A percentile compares a stretch with the other conserved stretches of the same genome.
These are phyloP conservation scores for Antheraea assamensis DNA, from an alignment of 2,888 invertebrate species.

Conservation along the genomic window DNA sequence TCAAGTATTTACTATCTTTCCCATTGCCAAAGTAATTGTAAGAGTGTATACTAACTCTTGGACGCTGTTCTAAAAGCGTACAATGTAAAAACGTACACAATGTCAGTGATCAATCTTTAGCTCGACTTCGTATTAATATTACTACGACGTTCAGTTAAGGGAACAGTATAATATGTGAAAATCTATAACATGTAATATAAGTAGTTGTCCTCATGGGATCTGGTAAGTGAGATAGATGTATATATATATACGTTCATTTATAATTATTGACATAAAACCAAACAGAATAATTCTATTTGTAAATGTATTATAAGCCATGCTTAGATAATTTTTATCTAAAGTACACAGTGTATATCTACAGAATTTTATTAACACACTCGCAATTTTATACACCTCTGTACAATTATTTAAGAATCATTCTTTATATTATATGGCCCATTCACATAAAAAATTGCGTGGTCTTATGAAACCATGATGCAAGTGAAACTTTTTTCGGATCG, in stretches of 20 bases:
- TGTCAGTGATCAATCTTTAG: conserved; percentile 22
- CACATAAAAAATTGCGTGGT: no score
- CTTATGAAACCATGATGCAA: no score
- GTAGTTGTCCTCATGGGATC: conserved; percentile 53
- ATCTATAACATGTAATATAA: conserved; percentile 49
- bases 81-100: background rate
- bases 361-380: background rate
- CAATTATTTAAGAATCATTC: background rate
- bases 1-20: conserved; percentile 41
- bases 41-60: conserved; percentile 12
- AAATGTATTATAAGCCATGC: background rate
- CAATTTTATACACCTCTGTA: background rate
- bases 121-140: background rate
- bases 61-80: background rate
- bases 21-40: conserved; percentile 34
- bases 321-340: background rate
- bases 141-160: conserved; percentile 1
- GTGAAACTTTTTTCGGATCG: no score
- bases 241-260: background rate
- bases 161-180: conserved; percentile 32
- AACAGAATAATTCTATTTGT: background rate
- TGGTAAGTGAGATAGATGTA: conserved; percentile 40
- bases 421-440: background rate
- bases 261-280: background rate
- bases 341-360: background rate